A percentile compares a stretch with the other conserved stretches of the same genome.
Conservation (phyloP, 2,113 vertebrate species). For the crab-eating macaque (Macaca fascicularis) region T2T-MFA8v1.1 NC_088388.1:116709001-116709500, state of each 20-base stretch:
- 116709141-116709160: neutral
- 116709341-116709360: neutral
- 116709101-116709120: neutral
- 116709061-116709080: slow-evolving; percentile 43
- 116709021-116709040: neutral
- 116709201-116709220: neutral
- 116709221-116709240: neutral
- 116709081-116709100: neutral
- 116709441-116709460: neutral
- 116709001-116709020: neutral
- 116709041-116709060: neutral
- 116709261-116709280: neutral
- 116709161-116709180: neutral
- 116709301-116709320: neutral
- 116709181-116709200: neutral
- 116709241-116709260: neutral
- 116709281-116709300: neutral
- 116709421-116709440: neutral
- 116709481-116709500: neutral
- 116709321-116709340: neutral
- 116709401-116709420: neutral
- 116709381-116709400: neutral
- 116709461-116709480: neutral
- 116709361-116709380: neutral
- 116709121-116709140: neutral